Percentiles rank a stretch among this genome's conserved stretches.
These are phyloP conservation scores for Scelioninae gen. 2 DNA, from an alignment of 2,888 invertebrate genomes.

Conservation along the genomic window DNA sequence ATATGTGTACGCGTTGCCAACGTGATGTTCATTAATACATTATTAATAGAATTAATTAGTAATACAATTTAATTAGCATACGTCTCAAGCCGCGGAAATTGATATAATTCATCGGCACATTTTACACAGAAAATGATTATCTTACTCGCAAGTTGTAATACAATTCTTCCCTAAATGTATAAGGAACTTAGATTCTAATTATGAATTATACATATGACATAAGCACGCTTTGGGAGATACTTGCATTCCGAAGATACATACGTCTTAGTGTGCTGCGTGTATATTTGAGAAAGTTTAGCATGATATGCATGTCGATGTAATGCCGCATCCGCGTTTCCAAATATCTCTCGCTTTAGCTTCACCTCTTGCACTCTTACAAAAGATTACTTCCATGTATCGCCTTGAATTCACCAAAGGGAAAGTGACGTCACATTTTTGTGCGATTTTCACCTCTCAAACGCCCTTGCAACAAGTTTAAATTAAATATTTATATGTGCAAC, in stretches of 20 bases:
- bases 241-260: conserved; percentile 37
- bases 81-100: conserved; percentile 18
- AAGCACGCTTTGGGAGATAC: conserved; percentile 34
- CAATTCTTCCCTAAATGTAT: conserved; percentile 45
- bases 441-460: conserved; percentile 16
- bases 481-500: conserved; percentile 28
- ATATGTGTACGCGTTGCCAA: no score
- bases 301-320: conserved; percentile 51
- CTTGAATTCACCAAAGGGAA: conserved; percentile 15
- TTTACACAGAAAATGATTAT: conserved; percentile 28
- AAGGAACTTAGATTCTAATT: conserved; percentile 50
- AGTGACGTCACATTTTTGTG: conserved; percentile 27
- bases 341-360: conserved; percentile 45
- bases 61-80: conserved; percentile 27
- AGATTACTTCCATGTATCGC: conserved; percentile 28
- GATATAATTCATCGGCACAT: conserved; percentile 39
- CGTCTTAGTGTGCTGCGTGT: conserved; percentile 9
- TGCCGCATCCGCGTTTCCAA: conserved; percentile 48
- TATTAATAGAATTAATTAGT: no score
- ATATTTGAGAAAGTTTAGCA: conserved; percentile 37
- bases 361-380: conserved; percentile 36
- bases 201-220: conserved; percentile 50
- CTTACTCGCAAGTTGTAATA: conserved; percentile 42
- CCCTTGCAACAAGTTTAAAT: background rate
- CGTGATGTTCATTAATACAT: no score